Percentiles rank a stretch among this genome's conserved stretches.
Conservation (phyloP, 2,113 vertebrate genomes). For the Hyla sarda region DNA sequence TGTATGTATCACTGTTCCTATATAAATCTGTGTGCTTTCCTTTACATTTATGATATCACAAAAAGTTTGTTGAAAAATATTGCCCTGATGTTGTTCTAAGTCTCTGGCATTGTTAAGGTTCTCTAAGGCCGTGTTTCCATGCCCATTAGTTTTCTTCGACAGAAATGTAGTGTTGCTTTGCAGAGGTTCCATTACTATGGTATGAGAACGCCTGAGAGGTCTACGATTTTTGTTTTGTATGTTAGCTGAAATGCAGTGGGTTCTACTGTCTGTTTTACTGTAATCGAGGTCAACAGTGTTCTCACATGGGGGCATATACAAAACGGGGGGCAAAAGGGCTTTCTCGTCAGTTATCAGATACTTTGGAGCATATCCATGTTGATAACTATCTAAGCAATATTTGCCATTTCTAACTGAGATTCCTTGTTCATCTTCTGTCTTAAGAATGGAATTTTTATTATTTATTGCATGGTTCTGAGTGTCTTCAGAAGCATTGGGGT, state of each 20-base stretch:
- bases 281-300: not conserved
- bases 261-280: not conserved
- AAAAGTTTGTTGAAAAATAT: not conserved
- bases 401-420: not conserved
- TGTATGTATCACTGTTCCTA: not conserved
- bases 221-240: not conserved
- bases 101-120: not conserved
- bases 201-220: slow-evolving; percentile 12
- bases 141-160: not conserved
- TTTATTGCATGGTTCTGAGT: not conserved
- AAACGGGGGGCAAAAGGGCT: not conserved
- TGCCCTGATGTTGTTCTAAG: not conserved
- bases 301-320: not conserved
- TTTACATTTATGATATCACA: not conserved
- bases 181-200: slow-evolving; percentile 14
- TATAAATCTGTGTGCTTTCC: not conserved
- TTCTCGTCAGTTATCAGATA: not conserved
- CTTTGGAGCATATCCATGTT: not conserved
- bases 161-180: not conserved
- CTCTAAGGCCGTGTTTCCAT: not conserved
- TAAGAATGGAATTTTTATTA: not conserved
- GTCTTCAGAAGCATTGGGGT: not conserved
- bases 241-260: not conserved
- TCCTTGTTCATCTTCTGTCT: not conserved
- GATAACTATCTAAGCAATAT: not conserved